A percentile compares a stretch with the other conserved stretches of the same genome.
Evolutionary conservation across 1,140 invertebrate genomes (phyloP).

Genomic region (Spodoptera litura): DNA sequence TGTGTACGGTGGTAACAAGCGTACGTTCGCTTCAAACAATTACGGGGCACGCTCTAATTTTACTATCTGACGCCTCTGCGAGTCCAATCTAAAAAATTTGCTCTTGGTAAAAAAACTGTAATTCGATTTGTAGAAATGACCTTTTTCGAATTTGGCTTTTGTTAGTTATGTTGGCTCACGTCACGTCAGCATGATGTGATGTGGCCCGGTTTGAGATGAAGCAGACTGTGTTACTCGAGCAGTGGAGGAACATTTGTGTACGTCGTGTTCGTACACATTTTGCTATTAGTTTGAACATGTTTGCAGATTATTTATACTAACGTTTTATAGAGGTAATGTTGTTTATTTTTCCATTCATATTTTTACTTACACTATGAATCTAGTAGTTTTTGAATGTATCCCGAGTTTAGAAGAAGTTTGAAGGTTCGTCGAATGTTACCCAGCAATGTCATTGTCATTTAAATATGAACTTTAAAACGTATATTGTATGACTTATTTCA

Average conservation of each 20-base stretch:
- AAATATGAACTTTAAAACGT: too few species aligned
- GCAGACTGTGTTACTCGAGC: not conserved
- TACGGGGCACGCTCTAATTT: constrained; percentile 64
- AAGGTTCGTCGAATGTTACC: too few species aligned
- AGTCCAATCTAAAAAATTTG: constrained; percentile 57
- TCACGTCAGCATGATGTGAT: constrained; percentile 26
- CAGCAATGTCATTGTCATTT: too few species aligned
- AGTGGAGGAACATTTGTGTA: not conserved
- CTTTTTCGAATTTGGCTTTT: constrained; percentile 42
- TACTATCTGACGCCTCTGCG: constrained; percentile 56
- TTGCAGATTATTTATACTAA: too few species aligned
- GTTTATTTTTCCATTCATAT: too few species aligned
- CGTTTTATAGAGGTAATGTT: too few species aligned
- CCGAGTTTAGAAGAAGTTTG: too few species aligned
- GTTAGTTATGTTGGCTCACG: constrained; percentile 28
- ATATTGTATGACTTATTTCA: too few species aligned
- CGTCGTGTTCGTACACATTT: not conserved
- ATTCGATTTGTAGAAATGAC: constrained; percentile 59
- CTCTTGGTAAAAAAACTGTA: constrained; percentile 52
- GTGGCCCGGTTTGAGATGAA: not conserved
- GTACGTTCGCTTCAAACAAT: constrained; percentile 62
- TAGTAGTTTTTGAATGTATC: too few species aligned
- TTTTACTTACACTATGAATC: too few species aligned
- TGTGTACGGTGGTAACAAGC: constrained; percentile 40
- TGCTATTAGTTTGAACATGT: not conserved